Evolutionary conservation across 2,113 vertebrate genomes (phyloP).

Genomic region (Regulus satrapa): DNA sequence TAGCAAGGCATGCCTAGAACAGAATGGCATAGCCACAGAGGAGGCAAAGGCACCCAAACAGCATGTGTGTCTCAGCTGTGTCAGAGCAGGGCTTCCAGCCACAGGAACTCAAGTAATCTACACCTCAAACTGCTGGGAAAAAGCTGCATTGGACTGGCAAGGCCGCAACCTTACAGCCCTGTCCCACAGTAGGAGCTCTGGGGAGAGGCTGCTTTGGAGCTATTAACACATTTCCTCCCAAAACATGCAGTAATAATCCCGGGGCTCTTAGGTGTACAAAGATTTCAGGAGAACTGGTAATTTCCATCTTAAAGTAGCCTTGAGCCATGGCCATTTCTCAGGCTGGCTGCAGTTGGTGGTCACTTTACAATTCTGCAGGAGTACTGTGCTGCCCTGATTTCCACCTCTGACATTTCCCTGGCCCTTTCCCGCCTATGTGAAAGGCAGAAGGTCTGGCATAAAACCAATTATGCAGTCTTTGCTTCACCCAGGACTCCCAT

Average conservation of each 20-base stretch:
- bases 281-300: neutral
- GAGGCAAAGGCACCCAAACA: neutral
- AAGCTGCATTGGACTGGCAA: neutral
- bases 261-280: neutral
- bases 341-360: neutral
- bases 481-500: neutral
- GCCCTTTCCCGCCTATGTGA: neutral
- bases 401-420: slow-evolving; percentile 43
- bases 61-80: rapidly evolving
- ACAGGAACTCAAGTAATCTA: rapidly evolving
- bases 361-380: slow-evolving; percentile 27
- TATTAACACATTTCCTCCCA: rapidly evolving
- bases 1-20: neutral
- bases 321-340: neutral
- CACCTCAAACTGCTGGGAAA: neutral
- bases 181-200: neutral
- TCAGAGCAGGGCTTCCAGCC: neutral
- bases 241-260: too few species aligned
- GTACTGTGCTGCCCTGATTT: neutral
- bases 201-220: neutral
- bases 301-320: neutral
- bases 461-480: slow-evolving; percentile 25
- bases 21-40: neutral
- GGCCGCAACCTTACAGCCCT: neutral
- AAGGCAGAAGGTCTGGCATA: slow-evolving; percentile 4